phyloP scores from a whole-genome alignment of 2,797 vertebrate genomes.

The Emydoidea blandingii region DNA sequence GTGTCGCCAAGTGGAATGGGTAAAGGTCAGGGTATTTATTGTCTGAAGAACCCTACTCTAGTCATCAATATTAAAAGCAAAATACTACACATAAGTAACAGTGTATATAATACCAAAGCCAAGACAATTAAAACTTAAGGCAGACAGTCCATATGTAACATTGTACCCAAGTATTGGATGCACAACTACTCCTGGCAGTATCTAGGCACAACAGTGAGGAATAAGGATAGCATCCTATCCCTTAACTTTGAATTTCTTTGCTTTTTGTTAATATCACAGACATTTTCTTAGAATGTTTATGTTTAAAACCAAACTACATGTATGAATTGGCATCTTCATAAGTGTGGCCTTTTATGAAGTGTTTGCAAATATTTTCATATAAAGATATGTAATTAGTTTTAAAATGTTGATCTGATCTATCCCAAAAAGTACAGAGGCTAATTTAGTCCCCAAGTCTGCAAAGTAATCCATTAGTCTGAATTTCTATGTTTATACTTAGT shows the following conservation, averaged over 20 bases:
- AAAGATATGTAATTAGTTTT: background rate
- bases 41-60: background rate
- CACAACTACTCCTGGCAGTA: background rate
- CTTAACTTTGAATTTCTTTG: background rate
- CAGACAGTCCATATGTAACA: constrained; percentile 21
- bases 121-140: constrained; percentile 52
- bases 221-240: background rate
- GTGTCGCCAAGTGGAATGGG: constrained; percentile 59
- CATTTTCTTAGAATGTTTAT: background rate
- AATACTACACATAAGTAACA: background rate
- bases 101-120: background rate
- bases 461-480: background rate
- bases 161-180: constrained; percentile 1
- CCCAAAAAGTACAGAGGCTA: background rate
- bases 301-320: constrained; percentile 11
- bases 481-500: background rate
- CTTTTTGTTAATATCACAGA: background rate
- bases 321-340: background rate
- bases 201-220: constrained; percentile 50
- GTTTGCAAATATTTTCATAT: background rate
- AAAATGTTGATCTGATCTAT: background rate
- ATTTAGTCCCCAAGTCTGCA: background rate
- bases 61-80: background rate
- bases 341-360: background rate
- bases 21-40: background rate